Conservation (phyloP, 2,797 vertebrate genomes). For the Onychomys torridus region DNA sequence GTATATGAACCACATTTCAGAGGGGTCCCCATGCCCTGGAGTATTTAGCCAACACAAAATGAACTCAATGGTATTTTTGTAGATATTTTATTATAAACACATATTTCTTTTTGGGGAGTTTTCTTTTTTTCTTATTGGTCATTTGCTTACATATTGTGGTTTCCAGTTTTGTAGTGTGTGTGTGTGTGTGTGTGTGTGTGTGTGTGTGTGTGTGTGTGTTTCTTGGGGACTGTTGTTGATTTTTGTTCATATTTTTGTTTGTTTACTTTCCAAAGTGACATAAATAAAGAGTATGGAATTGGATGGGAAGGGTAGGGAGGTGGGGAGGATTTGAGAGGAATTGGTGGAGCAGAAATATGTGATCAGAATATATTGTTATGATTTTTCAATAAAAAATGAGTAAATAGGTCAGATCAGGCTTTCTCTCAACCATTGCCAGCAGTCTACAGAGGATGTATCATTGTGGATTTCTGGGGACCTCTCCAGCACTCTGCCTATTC, state of each 20-base stretch:
- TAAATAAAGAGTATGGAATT: neutral
- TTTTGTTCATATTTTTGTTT: neutral
- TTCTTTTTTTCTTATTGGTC: neutral
- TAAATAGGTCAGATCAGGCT: too few species aligned
- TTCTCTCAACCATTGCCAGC: too few species aligned
- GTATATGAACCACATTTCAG: neutral
- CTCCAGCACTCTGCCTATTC: too few species aligned
- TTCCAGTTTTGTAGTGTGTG: neutral
- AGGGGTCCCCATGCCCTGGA: neutral
- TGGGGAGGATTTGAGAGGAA: neutral
- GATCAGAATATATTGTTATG: neutral
- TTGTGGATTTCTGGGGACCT: too few species aligned
- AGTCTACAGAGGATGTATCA: too few species aligned
- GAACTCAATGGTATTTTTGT: neutral
- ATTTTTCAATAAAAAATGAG: neutral
- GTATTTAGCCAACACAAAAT: neutral
- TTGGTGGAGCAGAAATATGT: neutral
- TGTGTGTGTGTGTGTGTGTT: neutral
- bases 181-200: too few species aligned
- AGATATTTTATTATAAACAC: neutral
- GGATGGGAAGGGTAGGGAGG: neutral
- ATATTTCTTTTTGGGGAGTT: neutral
- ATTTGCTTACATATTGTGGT: neutral
- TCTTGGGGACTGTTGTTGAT: neutral
- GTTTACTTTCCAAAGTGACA: neutral